phyloP scores from a whole-genome alignment of 2,113 vertebrate species.

The Chaetodon auriga region DNA sequence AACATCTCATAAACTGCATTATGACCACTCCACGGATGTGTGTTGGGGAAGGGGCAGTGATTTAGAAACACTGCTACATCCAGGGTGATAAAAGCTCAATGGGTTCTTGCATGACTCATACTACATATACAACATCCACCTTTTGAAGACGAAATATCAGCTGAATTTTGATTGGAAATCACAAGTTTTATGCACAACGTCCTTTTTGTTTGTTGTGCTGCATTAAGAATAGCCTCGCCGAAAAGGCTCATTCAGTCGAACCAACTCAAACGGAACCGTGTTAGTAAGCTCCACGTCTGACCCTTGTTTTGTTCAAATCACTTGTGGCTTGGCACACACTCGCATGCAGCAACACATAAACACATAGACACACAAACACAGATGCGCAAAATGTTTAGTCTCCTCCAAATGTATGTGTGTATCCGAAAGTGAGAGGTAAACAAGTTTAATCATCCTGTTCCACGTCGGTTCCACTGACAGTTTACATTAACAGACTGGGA shows the following conservation, averaged over 20 bases:
- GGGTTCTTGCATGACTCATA: neutral
- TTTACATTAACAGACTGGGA: constrained; percentile 58
- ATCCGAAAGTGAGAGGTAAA: constrained; percentile 58
- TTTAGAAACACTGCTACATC: neutral
- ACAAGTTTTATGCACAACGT: neutral
- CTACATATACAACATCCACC: neutral
- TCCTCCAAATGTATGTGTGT: constrained; percentile 50
- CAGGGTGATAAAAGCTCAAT: neutral
- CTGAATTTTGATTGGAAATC: neutral
- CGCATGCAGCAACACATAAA: constrained; percentile 16
- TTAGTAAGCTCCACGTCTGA: constrained; percentile 10
- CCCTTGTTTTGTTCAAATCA: constrained; percentile 30
- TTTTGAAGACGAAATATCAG: constrained; percentile 5
- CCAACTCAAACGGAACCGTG: constrained; percentile 38
- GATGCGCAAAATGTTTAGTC: constrained; percentile 48
- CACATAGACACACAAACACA: constrained; percentile 17
- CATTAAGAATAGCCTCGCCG: neutral
- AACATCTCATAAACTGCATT: no score
- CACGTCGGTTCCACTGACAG: constrained; percentile 63
- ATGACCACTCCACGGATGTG: neutral
- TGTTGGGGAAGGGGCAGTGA: neutral
- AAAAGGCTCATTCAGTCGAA: constrained; percentile 1
- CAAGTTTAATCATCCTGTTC: constrained; percentile 65
- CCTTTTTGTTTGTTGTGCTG: neutral
- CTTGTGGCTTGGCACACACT: constrained; percentile 35